Conservation (phyloP, 2,888 invertebrate species). For the Epicampocera succincta region DNA sequence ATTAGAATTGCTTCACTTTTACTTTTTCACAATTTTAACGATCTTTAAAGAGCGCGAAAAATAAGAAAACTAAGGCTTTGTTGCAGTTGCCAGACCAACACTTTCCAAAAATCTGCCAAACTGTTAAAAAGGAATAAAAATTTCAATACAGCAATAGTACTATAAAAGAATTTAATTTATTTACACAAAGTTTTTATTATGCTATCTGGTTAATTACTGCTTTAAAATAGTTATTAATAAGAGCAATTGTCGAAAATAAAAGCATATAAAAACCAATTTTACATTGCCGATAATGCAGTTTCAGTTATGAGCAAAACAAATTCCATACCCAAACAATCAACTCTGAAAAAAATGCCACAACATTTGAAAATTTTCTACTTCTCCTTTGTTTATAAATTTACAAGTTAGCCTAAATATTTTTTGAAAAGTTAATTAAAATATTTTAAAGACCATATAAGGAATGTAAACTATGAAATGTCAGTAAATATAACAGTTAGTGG, state of each 20-base stretch:
- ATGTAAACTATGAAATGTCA: constrained; percentile 82
- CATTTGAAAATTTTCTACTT: constrained; percentile 47
- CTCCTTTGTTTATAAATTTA: constrained; percentile 3
- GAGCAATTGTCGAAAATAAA: not conserved
- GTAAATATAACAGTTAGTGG: constrained; percentile 84
- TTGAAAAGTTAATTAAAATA: not conserved
- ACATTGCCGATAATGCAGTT: not conserved
- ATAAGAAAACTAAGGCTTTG: not conserved
- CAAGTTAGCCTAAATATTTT: constrained; percentile 14
- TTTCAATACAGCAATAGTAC: not conserved
- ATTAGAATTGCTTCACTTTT: too few relatives aligned
- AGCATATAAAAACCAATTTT: not conserved
- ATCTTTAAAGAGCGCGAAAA: not conserved
- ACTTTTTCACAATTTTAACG: not conserved
- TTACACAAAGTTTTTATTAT: too few relatives aligned
- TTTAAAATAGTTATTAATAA: too few relatives aligned
- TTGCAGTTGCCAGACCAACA: not conserved
- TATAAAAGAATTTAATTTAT: not conserved
- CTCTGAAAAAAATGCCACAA: constrained; percentile 47
- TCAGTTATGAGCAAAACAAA: not conserved
- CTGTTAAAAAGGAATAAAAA: not conserved
- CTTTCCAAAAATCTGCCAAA: not conserved
- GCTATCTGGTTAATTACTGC: too few relatives aligned
- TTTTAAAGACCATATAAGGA: constrained; percentile 15
- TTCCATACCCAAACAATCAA: constrained; percentile 3